Base-by-base conservation (phyloP, 2,113 vertebrate species). In the Athene cunicularia region DNA sequence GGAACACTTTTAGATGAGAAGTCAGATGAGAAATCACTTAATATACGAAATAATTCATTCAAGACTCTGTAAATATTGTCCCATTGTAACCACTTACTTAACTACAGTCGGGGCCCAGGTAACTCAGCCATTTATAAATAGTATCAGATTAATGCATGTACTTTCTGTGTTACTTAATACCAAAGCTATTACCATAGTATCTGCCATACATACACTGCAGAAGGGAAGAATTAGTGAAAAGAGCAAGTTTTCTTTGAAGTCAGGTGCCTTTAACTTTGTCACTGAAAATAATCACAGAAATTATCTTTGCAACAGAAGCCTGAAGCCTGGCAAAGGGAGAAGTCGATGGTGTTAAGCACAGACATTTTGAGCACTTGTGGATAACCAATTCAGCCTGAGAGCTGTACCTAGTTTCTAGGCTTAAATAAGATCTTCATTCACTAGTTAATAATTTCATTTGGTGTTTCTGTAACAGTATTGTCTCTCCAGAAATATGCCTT, bases 311-410 rank as follows among this genome's bases (percentile, higher is more conserved):
- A 23, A 39, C 30, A 59, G 60, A 41, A 47, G 5, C 24, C 35
- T n/a, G 30, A 20, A 30, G 26, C 20, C 15, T 47, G 28, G 4
- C 11, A 64, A 33, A 64, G 16, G 26, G 32, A 50, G 28, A 89
- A 77, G 7, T 13, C 1, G 1, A 4, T 26, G 33, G 8, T 28
- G 21, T 30, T 52, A 33, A 15, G 37, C 23, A 50, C 11, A 49
- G 49, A 26, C 0, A 5, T 62, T 72, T 63, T 52, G 26, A n/a
- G 28, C 4, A 8, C 39, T 45, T 1, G 0, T 28, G 11, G 5
- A 41, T 4, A 8, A 59, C 3, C 37, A 35, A 14, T 35, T 37
- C 37, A 59, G n/a, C 43, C 49, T 68, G 19, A 64, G 49, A 92
- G 12, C 16, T 60, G 8, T 28, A 28, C 6, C 6, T 77, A 9